These are phyloP conservation scores for Neosilurus mollespiculum DNA, from an alignment of 2,797 vertebrate genomes.

Conservation along the genomic window DNA sequence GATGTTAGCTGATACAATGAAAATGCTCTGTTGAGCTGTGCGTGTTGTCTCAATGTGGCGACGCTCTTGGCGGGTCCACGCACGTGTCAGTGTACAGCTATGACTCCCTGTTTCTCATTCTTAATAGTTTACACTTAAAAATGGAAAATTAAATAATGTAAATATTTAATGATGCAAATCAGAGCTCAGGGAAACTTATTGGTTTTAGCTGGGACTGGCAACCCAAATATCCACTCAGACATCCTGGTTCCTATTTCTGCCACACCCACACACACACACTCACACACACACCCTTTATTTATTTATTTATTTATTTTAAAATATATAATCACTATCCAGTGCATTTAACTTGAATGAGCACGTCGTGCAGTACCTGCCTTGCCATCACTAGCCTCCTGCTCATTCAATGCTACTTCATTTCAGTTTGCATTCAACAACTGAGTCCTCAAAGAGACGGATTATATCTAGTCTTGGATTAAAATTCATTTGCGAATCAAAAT, in stretches of 20 bases:
- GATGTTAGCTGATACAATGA: neutral
- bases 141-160: neutral
- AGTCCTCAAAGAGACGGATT: conserved; percentile 6
- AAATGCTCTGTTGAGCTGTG: conserved; percentile 29
- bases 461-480: neutral
- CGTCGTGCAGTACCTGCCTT: neutral
- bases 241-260: conserved; percentile 5
- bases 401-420: conserved; percentile 27
- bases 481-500: neutral
- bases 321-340: neutral
- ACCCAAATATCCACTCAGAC: neutral
- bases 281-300: neutral
- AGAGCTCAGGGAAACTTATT: neutral
- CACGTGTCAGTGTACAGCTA: conserved; percentile 65
- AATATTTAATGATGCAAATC: neutral
- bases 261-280: no score
- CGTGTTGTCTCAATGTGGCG: conserved; percentile 55
- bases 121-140: neutral
- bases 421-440: conserved; percentile 14
- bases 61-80: conserved; percentile 60
- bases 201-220: neutral
- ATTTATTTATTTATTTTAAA: neutral
- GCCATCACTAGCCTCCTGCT: conserved; percentile 9
- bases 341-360: conserved; percentile 29
- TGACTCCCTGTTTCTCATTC: neutral